Percentiles rank a stretch among this genome's conserved stretches.
Conservation (phyloP, 1,140 invertebrate genomes). For the Liolophura sinensis region DNA sequence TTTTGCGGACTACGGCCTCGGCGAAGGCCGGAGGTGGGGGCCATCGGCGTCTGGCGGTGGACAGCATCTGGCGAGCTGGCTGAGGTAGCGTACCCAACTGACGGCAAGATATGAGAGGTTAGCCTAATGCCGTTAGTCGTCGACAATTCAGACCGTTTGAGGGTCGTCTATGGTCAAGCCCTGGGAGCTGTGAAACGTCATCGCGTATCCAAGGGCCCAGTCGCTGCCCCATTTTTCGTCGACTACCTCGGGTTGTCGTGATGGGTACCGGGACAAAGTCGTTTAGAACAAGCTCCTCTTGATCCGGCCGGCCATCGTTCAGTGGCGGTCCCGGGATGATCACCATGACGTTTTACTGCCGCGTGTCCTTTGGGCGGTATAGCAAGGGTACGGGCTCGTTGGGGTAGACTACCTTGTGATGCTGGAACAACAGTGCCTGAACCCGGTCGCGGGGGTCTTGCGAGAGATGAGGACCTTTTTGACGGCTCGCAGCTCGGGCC, state of each 20-base stretch:
- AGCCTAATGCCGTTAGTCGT: slow-evolving; percentile 13
- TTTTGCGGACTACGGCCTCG: too few relatives aligned
- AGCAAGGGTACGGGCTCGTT: slow-evolving; percentile 3
- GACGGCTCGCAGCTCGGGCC: too few relatives aligned
- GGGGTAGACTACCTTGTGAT: slow-evolving; percentile 4
- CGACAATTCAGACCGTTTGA: slow-evolving; percentile 16
- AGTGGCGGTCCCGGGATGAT: background rate
- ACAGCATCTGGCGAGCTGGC: too few relatives aligned
- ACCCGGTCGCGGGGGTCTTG: too few relatives aligned
- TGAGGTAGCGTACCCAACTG: too few relatives aligned
- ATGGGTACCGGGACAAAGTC: slow-evolving; percentile 9
- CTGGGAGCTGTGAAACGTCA: slow-evolving; percentile 8
- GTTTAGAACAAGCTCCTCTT: slow-evolving; percentile 7
- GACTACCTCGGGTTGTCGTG: background rate
- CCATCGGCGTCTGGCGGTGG: too few relatives aligned
- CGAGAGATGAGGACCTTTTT: background rate
- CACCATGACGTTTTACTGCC: slow-evolving; percentile 2
- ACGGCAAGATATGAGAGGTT: slow-evolving; percentile 11
- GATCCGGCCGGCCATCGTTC: too few relatives aligned
- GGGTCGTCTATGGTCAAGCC: slow-evolving; percentile 11
- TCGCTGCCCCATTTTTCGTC: background rate
- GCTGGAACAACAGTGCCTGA: slow-evolving; percentile 8
- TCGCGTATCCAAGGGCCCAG: slow-evolving; percentile 13
- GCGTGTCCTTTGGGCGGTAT: slow-evolving; percentile 11
- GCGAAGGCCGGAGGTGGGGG: too few relatives aligned